phyloP scores from a whole-genome alignment of 2,888 invertebrate genomes.

The Cantharis rufa region DNA sequence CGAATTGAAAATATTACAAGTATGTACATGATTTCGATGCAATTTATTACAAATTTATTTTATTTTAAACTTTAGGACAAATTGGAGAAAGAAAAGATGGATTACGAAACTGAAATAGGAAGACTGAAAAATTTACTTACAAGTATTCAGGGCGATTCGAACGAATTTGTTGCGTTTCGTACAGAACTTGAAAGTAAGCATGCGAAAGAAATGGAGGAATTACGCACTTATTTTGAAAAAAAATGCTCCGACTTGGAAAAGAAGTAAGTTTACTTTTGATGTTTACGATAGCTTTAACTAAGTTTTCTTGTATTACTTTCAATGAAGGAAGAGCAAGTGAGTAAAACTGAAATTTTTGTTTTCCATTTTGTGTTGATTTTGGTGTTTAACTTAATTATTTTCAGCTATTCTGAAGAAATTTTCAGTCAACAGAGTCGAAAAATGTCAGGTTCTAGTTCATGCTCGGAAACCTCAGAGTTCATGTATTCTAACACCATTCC shows the following conservation, averaged over 20 bases:
- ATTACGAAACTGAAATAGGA: conserved; percentile 60
- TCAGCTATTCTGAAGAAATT: conserved; percentile 68
- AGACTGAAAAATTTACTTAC: conserved; percentile 61
- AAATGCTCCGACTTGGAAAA: conserved; percentile 81
- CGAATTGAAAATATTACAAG: conserved; percentile 44
- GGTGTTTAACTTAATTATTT: conserved; percentile 30
- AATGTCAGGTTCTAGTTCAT: conserved; percentile 55
- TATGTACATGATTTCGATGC: conserved; percentile 20
- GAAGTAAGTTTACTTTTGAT: conserved; percentile 59
- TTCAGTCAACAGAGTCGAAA: conserved; percentile 70
- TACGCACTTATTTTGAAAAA: conserved; percentile 78
- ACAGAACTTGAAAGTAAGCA: conserved; percentile 69
- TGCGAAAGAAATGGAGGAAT: conserved; percentile 76
- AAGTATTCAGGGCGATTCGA: conserved; percentile 63
- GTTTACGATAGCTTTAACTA: background rate
- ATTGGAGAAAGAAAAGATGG: conserved; percentile 63
- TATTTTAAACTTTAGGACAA: conserved; percentile 51
- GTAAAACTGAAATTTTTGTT: background rate
- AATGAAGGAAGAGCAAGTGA: background rate
- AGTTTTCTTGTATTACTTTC: background rate
- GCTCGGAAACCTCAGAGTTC: conserved; percentile 55
- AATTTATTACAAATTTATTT: background rate
- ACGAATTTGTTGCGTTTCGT: conserved; percentile 61
- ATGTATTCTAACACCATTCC: conserved; percentile 37
- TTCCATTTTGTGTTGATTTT: background rate